Percentiles rank a stretch among this genome's conserved stretches.
These are phyloP conservation scores for Caenorhabditis latens DNA, from an alignment of 1,140 invertebrate genomes.

Conservation along the genomic window DNA sequence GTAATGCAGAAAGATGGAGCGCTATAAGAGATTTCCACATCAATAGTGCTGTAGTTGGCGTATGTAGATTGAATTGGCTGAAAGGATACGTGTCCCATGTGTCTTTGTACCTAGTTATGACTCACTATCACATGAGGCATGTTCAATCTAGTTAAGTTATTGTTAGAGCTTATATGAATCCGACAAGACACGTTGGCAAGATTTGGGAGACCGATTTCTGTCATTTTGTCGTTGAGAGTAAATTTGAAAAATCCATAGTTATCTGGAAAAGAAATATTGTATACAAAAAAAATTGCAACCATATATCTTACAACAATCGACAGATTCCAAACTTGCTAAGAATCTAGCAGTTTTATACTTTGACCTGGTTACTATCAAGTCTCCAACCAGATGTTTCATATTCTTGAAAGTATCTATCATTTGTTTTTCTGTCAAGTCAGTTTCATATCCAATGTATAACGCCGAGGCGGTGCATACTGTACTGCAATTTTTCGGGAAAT, in stretches of 20 bases:
- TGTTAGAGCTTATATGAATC: not conserved
- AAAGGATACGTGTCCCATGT: not conserved
- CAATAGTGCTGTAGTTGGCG: not conserved
- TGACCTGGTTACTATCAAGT: not conserved
- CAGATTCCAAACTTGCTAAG: not conserved
- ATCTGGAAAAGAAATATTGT: not conserved
- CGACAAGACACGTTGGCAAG: not conserved
- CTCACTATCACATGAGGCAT: not conserved
- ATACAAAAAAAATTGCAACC: not conserved
- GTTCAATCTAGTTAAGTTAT: not conserved
- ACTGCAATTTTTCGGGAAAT: not conserved
- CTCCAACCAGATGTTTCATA: conserved; percentile 15
- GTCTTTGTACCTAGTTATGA: not conserved
- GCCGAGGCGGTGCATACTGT: not conserved
- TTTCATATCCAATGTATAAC: not conserved
- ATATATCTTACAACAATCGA: not conserved
- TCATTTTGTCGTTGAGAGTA: not conserved
- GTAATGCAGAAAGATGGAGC: not conserved
- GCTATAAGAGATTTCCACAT: not conserved
- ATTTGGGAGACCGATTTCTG: not conserved
- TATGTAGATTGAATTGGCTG: not conserved
- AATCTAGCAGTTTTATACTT: not conserved
- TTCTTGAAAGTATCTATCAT: not conserved
- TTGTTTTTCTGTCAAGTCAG: not conserved
- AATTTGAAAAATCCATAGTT: not conserved